Evolutionary conservation across 2,113 vertebrate species (phyloP).

Genomic region (Hemiscyllium ocellatum): DNA sequence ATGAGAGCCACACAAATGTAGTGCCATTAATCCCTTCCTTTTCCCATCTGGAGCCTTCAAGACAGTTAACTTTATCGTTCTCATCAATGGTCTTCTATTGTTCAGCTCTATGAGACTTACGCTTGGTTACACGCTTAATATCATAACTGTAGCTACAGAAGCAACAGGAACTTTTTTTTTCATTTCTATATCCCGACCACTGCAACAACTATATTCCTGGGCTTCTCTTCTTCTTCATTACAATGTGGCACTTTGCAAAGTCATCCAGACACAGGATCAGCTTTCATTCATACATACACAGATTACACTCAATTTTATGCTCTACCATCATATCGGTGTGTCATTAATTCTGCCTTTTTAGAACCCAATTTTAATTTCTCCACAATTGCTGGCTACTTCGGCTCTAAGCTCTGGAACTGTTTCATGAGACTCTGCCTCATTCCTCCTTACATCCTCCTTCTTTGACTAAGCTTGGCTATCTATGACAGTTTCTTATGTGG

Average conservation of each 20-base stretch:
- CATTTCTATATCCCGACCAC: neutral
- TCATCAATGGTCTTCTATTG: neutral
- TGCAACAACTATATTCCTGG: neutral
- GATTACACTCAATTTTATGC: neutral
- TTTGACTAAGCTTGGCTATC: neutral
- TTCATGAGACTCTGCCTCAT: neutral
- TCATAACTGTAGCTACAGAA: neutral
- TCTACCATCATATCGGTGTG: neutral
- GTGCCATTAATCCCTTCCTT: neutral
- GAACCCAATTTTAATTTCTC: neutral
- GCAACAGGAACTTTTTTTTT: neutral
- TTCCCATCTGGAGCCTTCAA: neutral
- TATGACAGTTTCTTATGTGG: neutral
- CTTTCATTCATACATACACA: neutral
- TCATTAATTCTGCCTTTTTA: neutral
- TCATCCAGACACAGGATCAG: neutral
- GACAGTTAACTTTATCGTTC: neutral
- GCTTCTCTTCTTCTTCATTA: neutral
- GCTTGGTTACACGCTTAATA: neutral
- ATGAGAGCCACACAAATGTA: neutral
- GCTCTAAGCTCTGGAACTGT: neutral
- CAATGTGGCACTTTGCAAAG: neutral
- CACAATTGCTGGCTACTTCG: neutral
- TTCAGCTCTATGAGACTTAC: neutral
- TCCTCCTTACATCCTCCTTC: neutral